A percentile compares a stretch with the other conserved stretches of the same genome.
Conservation (phyloP, 1,140 invertebrate genomes). For the Andricus grossulariae region DNA sequence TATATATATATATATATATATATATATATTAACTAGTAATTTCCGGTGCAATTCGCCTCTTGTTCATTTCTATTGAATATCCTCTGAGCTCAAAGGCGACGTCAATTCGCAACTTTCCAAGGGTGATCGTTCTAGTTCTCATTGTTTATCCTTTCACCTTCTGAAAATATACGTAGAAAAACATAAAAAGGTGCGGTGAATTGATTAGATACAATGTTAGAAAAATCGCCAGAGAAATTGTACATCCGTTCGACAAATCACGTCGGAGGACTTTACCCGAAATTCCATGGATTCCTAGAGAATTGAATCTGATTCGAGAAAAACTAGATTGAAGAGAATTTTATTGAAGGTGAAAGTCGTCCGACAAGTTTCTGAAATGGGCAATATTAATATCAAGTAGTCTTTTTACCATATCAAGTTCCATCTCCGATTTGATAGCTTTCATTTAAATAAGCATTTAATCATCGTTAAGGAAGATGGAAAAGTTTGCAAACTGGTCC, state of each 20-base stretch:
- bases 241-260: too few species aligned
- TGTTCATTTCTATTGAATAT: constrained; percentile 18
- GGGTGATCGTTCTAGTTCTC: background rate
- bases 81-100: constrained; percentile 12
- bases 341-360: background rate
- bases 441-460: background rate
- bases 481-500: background rate
- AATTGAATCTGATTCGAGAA: background rate
- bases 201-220: constrained; percentile 11
- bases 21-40: background rate
- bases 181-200: background rate
- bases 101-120: background rate
- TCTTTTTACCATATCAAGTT: background rate
- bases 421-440: background rate
- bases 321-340: background rate
- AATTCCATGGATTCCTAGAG: background rate
- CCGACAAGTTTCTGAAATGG: background rate
- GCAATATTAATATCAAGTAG: background rate
- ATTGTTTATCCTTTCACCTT: constrained; percentile 16
- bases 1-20: constrained; percentile 15
- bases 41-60: background rate
- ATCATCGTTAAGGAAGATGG: background rate
- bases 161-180: background rate
- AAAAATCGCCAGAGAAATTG: background rate
- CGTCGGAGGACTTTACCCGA: background rate